Evolutionary conservation across 2,113 vertebrate genomes (phyloP), one percentile per base, ranked within the genome.

Genomic region (Pelecanoides urinatrix): DNA sequence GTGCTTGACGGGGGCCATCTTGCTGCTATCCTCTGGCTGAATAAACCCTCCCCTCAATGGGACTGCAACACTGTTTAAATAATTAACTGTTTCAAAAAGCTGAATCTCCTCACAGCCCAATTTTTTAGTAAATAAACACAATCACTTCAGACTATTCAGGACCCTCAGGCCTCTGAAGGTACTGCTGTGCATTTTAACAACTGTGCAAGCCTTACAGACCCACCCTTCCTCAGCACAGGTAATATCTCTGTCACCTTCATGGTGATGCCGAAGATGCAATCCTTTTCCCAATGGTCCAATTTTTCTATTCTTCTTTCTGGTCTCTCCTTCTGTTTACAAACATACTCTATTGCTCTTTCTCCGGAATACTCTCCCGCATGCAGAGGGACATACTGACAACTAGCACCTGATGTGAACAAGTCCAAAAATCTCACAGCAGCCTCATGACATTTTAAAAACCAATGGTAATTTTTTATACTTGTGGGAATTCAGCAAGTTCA

Each of bases 1-100:
- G 10, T 16, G 65, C 59, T 40, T 1, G 4, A 22, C 0, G 0
- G 16, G 26, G 16, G 26, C 36, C 42, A 40, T 45, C 76, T 55
- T 50, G 66, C 67, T 70, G 44, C 61, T 36, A 45, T 29, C 34
- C 68, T 67, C 65, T 16, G 36, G 30, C 10, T 88, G 49, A 88
- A 74, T 27, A 77, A 17, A 88, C 36, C 18, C 42, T 49, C 16
- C 20, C 45, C 18, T 53, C 27, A 21, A 9, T 1, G 4, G 59
- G 45, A 85, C 11, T 61, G 65, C 58, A 81, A 52, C 0, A 6
- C 32, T 66, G 26, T 25, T 79, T 63, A 52, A 94, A 91, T 59
- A 76, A 94, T 45, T 59, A 90, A 74, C 36, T 1, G 7, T 53
- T 94, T 91, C 20, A 73, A 92, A 97, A 85, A 87, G 59, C 22